phyloP scores from a whole-genome alignment of 1,140 invertebrate genomes.

The Steinernema khuongi region DNA sequence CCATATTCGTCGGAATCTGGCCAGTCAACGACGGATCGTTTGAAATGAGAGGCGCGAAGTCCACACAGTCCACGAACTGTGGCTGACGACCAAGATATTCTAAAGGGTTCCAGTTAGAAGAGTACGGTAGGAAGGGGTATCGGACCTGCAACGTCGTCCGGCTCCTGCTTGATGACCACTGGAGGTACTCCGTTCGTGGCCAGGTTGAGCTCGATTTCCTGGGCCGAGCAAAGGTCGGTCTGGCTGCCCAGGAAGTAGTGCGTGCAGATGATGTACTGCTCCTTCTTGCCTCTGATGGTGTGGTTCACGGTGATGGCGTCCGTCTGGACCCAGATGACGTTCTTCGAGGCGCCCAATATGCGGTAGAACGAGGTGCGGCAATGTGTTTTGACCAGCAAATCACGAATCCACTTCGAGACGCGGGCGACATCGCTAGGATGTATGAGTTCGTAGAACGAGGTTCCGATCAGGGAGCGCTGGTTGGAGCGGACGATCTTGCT shows the following conservation, averaged over 20 bases:
- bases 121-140: background rate
- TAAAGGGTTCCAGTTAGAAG: slow-evolving; percentile 33
- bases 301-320: slow-evolving; percentile 51
- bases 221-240: background rate
- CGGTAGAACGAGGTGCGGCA: slow-evolving; percentile 47
- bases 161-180: slow-evolving; percentile 44
- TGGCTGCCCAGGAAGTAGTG: slow-evolving; percentile 39
- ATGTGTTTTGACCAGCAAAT: slow-evolving; percentile 46
- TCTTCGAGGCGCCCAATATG: slow-evolving; percentile 41
- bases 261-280: slow-evolving; percentile 54
- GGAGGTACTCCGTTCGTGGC: slow-evolving; percentile 20
- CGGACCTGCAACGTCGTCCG: slow-evolving; percentile 42
- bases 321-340: slow-evolving; percentile 47
- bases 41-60: slow-evolving; percentile 45
- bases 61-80: slow-evolving; percentile 46
- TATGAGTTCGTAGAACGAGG: slow-evolving; percentile 53
- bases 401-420: slow-evolving; percentile 35
- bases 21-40: background rate
- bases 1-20: background rate
- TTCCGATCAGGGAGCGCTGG: slow-evolving; percentile 45
- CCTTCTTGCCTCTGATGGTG: slow-evolving; percentile 48
- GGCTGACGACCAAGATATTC: slow-evolving; percentile 52
- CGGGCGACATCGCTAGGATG: slow-evolving; percentile 44
- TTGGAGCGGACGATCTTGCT: slow-evolving; percentile 45
- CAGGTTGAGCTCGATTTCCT: background rate